phyloP scores from a whole-genome alignment of 2,113 vertebrate species.

The Zosterops pallidus region DNA sequence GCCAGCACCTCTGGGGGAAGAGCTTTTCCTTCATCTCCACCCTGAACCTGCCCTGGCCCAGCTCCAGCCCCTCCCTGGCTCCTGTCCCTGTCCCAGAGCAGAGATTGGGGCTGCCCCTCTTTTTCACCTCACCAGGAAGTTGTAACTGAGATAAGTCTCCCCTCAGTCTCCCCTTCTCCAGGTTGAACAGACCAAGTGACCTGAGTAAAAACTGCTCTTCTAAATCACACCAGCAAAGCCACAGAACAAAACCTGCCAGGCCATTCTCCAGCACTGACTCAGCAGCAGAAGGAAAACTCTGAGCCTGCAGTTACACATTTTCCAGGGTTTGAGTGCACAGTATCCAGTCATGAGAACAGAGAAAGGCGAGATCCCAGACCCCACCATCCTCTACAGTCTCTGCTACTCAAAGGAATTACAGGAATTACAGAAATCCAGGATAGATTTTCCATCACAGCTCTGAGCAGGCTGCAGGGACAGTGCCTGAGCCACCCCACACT shows the following conservation, averaged over 20 bases:
- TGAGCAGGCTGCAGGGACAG: neutral
- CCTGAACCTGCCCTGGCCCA: neutral
- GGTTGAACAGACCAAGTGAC: neutral
- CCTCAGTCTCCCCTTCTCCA: neutral
- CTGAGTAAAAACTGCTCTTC: neutral
- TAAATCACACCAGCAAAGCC: neutral
- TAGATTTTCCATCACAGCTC: neutral
- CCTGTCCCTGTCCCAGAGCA: neutral
- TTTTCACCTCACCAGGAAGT: neutral
- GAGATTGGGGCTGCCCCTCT: neutral
- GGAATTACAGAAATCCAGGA: neutral
- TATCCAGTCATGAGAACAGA: neutral
- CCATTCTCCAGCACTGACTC: neutral
- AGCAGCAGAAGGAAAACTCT: neutral
- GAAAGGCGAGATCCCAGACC: neutral
- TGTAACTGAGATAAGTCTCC: neutral
- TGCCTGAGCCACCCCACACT: neutral
- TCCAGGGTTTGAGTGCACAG: neutral
- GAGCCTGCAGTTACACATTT: neutral
- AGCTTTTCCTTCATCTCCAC: neutral
- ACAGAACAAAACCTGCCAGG: neutral
- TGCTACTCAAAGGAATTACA: neutral
- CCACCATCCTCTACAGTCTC: neutral
- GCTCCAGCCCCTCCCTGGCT: accelerated
- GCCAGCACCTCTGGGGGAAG: neutral